These are phyloP conservation scores for Reticulitermes speratus DNA, from an alignment of 1,140 invertebrate genomes.

Conservation along the genomic window DNA sequence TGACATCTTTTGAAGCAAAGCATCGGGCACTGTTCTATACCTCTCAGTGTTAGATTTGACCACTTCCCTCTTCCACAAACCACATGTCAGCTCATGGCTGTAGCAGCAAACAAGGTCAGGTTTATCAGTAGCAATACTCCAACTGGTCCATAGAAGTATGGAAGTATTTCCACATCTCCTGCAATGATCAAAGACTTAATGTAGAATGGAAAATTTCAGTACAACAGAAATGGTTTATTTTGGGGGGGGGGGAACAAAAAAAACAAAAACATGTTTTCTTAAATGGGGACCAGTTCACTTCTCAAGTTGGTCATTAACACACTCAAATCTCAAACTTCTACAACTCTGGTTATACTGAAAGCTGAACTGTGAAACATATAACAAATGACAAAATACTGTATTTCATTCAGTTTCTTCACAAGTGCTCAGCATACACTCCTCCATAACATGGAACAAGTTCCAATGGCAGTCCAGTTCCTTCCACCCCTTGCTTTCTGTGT, in stretches of 20 bases:
- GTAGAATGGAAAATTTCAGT: not conserved
- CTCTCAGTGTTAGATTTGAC: conserved; percentile 84
- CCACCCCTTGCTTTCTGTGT: too few species aligned
- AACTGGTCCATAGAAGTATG: conserved; percentile 80
- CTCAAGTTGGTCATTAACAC: too few species aligned
- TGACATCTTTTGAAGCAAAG: too few species aligned
- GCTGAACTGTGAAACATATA: too few species aligned
- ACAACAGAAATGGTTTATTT: not conserved
- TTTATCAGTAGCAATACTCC: conserved; percentile 73
- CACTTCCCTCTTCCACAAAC: conserved; percentile 81
- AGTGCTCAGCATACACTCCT: too few species aligned
- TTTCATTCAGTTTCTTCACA: too few species aligned
- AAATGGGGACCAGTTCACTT: too few species aligned
- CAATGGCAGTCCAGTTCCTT: too few species aligned
- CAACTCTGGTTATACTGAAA: too few species aligned
- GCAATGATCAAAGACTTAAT: conserved; percentile 41
- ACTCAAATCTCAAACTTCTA: too few species aligned
- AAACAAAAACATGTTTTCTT: not conserved
- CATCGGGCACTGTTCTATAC: conserved; percentile 45
- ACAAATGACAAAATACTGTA: too few species aligned
- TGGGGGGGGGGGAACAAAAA: not conserved
- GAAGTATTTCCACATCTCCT: conserved; percentile 73
- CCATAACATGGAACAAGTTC: too few species aligned
- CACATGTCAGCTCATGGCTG: conserved; percentile 82
- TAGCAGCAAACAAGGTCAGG: conserved; percentile 73